Evolutionary conservation across 2,113 vertebrate genomes (phyloP).

Genomic region (Antechinus stuartii): DNA sequence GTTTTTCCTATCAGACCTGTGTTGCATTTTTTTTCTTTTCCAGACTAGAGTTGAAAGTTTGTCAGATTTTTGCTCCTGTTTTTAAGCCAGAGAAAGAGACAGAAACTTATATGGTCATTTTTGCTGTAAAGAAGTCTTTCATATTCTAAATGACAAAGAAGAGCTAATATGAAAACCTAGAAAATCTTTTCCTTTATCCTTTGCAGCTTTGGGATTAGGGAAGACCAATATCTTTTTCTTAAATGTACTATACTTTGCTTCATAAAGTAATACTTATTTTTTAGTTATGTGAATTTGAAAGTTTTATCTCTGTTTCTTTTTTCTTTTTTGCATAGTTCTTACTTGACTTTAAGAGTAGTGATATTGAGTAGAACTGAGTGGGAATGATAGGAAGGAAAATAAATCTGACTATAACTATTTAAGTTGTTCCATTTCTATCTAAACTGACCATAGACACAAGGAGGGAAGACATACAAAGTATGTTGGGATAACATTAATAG

Average conservation of each 20-base stretch:
- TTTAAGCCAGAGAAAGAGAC: background rate
- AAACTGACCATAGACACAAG: background rate
- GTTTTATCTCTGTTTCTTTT: background rate
- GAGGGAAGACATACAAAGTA: background rate
- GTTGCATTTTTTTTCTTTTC: background rate
- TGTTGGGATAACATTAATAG: background rate
- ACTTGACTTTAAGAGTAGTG: background rate
- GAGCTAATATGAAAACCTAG: background rate
- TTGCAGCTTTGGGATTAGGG: background rate
- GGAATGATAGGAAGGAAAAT: background rate
- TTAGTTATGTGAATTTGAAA: background rate
- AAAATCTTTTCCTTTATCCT: background rate
- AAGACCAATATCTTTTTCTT: background rate
- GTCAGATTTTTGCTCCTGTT: constrained; percentile 4
- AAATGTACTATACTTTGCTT: background rate
- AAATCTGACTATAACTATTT: background rate
- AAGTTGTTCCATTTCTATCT: background rate
- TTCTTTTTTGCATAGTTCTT: background rate
- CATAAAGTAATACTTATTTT: background rate
- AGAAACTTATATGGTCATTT: background rate
- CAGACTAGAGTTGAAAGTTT: background rate
- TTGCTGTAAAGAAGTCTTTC: background rate
- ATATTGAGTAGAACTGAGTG: background rate
- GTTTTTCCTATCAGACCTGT: background rate
- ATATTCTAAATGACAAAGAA: background rate